Evolutionary conservation across 2,113 vertebrate species (phyloP).

Genomic region (Rhinopomastus cyanomelas): DNA sequence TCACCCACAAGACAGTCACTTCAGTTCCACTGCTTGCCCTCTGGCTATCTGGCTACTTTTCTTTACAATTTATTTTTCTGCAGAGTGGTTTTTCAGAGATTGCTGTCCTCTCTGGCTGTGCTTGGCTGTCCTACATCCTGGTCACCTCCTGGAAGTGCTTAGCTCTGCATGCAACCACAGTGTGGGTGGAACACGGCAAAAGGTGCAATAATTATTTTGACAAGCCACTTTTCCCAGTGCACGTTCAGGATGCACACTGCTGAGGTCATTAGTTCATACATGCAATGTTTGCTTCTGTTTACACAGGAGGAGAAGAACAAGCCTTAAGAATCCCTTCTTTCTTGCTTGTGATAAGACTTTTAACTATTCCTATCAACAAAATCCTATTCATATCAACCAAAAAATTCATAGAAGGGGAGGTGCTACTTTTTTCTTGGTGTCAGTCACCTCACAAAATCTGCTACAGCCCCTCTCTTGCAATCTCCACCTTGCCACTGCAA

Average conservation of each 20-base stretch:
- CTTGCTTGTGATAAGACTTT: background rate
- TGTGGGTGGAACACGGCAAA: background rate
- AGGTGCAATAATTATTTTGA: background rate
- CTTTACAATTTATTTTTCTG: background rate
- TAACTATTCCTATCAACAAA: background rate
- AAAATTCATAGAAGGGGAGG: background rate
- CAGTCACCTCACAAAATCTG: background rate
- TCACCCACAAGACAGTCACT: background rate
- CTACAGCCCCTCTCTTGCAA: accelerated
- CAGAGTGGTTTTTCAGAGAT: background rate
- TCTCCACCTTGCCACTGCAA: background rate
- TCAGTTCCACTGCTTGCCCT: background rate
- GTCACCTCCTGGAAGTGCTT: background rate
- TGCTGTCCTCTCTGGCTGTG: background rate
- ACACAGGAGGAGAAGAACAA: background rate
- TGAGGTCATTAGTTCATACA: background rate
- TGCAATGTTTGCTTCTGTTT: background rate
- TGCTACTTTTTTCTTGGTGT: background rate
- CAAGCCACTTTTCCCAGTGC: background rate
- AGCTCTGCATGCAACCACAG: background rate
- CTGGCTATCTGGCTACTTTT: background rate
- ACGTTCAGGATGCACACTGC: accelerated
- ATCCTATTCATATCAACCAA: background rate
- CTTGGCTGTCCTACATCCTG: background rate
- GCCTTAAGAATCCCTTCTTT: background rate